Conservation (phyloP, 2,888 invertebrate species). For the Drosophila longiperda region DNA sequence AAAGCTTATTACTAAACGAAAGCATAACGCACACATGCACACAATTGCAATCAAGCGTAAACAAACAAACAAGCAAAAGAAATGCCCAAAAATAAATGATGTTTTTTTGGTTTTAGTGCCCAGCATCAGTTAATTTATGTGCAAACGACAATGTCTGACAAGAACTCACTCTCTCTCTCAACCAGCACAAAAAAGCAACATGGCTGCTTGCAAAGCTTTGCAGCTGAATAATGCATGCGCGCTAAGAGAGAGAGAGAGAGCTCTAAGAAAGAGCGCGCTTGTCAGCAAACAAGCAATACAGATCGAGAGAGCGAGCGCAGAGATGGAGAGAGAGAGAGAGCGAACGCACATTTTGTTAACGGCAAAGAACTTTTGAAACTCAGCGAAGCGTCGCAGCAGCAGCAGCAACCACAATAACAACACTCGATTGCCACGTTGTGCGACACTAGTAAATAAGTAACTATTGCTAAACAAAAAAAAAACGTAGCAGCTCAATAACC, state of each 20-base stretch:
- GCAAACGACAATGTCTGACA: slow-evolving; percentile 18
- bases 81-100: slow-evolving; percentile 46
- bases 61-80: slow-evolving; percentile 61
- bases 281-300: slow-evolving; percentile 59
- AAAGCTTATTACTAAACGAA: slow-evolving; percentile 49
- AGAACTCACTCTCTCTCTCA: slow-evolving; percentile 31
- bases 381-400: slow-evolving; percentile 60
- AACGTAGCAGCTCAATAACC: slow-evolving; percentile 25
- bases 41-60: slow-evolving; percentile 44
- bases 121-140: slow-evolving; percentile 58
- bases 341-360: slow-evolving; percentile 52
- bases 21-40: slow-evolving; percentile 32
- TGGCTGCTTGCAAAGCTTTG: slow-evolving; percentile 79
- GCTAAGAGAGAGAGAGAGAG: slow-evolving; percentile 29
- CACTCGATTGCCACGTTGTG: slow-evolving; percentile 65
- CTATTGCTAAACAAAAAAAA: slow-evolving; percentile 1
- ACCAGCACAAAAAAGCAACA: slow-evolving; percentile 69
- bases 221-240: slow-evolving; percentile 72
- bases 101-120: slow-evolving; percentile 8
- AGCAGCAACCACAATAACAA: slow-evolving; percentile 26
- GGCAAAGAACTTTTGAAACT: slow-evolving; percentile 78
- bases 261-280: slow-evolving; percentile 40
- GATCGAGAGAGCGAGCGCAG: slow-evolving; percentile 8
- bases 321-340: slow-evolving; percentile 1
- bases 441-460: slow-evolving; percentile 7